These are phyloP conservation scores for Orcinus orca DNA, from an alignment of 2,113 vertebrate genomes.

Conservation along the genomic window DNA sequence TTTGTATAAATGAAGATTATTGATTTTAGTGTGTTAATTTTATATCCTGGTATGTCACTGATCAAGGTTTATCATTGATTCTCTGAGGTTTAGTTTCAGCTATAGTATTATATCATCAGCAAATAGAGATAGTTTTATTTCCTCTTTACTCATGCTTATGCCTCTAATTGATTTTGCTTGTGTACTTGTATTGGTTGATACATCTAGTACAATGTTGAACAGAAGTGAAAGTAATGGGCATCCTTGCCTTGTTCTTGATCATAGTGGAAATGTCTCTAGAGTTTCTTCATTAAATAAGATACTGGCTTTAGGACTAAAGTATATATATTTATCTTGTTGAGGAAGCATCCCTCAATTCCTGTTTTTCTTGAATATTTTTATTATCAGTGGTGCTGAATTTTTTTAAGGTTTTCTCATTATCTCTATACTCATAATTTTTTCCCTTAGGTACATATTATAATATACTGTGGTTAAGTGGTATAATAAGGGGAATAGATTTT, in stretches of 20 bases:
- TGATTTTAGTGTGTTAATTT: neutral
- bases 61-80: slow-evolving; percentile 3
- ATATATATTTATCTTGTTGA: neutral
- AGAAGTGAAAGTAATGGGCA: neutral
- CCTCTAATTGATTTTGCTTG: neutral
- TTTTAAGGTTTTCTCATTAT: neutral
- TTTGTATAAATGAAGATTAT: neutral
- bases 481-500: neutral
- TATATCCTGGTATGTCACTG: neutral
- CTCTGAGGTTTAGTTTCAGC: neutral
- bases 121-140: neutral
- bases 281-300: neutral
- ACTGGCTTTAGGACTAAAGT: neutral
- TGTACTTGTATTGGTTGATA: neutral
- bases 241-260: neutral
- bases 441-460: neutral
- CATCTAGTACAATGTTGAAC: neutral
- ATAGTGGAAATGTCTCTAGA: neutral
- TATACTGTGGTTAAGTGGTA: neutral
- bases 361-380: neutral
- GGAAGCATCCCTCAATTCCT: neutral
- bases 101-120: neutral
- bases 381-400: neutral
- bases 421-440: neutral
- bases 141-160: neutral